Conservation (phyloP, 2,888 invertebrate genomes). For the Volucella inflata region DNA sequence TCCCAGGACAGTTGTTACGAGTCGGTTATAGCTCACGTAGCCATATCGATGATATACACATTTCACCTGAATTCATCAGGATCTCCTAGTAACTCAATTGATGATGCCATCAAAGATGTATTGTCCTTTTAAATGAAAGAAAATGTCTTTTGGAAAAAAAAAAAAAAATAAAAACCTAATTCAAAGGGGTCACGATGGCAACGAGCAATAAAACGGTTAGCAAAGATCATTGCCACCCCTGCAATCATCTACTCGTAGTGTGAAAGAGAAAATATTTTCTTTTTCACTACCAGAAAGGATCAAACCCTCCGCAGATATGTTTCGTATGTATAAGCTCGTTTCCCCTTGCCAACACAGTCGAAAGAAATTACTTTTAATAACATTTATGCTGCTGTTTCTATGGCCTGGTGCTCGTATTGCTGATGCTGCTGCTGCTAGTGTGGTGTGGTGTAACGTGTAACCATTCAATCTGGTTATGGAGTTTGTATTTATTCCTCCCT, state of each 20-base stretch:
- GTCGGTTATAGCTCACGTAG: constrained; percentile 24
- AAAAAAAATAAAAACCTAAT: background rate
- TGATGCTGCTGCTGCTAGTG: too few relatives aligned
- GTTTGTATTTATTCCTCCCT: constrained; percentile 29
- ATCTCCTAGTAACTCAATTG: constrained; percentile 15
- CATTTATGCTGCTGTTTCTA: constrained; percentile 52
- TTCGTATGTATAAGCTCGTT: constrained; percentile 13
- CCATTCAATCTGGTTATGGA: constrained; percentile 64
- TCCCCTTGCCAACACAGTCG: background rate
- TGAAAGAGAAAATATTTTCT: constrained; percentile 31
- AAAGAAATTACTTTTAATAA: constrained; percentile 63
- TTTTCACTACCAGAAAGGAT: constrained; percentile 4
- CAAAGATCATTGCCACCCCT: constrained; percentile 23
- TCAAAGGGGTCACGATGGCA: constrained; percentile 36
- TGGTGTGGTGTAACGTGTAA: too few relatives aligned
- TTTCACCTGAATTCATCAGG: constrained; percentile 46
- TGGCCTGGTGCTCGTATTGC: constrained; percentile 18
- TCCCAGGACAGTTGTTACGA: constrained; percentile 20
- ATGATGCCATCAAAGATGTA: constrained; percentile 47
- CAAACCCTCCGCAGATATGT: constrained; percentile 6
- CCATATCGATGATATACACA: constrained; percentile 19
- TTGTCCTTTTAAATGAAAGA: constrained; percentile 17
- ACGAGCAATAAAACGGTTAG: constrained; percentile 43
- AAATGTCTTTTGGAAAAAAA: background rate
- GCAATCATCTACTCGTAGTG: constrained; percentile 18